phyloP scores from a whole-genome alignment of 2,888 invertebrate species.

The Eumacrocentrus americanus region DNA sequence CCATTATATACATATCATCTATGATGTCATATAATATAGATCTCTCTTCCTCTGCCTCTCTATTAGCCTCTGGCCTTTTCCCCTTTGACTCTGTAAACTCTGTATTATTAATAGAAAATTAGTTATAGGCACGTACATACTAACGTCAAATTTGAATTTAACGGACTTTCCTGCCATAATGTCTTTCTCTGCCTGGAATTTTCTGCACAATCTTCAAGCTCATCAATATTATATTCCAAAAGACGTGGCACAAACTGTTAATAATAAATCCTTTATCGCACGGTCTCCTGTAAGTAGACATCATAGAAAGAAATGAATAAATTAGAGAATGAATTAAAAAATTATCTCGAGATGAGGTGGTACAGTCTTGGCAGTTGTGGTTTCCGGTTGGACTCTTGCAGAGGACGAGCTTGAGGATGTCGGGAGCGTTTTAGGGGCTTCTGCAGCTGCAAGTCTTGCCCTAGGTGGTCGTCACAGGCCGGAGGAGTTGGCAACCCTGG shows the following conservation, averaged over 20 bases:
- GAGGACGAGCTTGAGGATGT: conserved; percentile 77
- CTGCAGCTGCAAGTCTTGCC: conserved; percentile 60
- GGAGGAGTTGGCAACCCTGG: conserved; percentile 78
- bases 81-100: background rate
- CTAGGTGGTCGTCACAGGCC: conserved; percentile 74
- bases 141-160: background rate
- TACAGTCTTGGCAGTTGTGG: conserved; percentile 53
- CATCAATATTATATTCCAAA: no score
- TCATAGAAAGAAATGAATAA: conserved; percentile 32
- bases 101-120: background rate
- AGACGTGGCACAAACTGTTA: background rate
- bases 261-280: background rate
- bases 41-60: background rate
- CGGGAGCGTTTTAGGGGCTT: conserved; percentile 61
- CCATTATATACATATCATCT: no score
- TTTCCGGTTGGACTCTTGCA: conserved; percentile 61
- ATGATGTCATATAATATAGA: background rate
- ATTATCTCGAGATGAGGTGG: conserved; percentile 43
- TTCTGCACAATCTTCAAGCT: background rate
- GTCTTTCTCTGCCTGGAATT: background rate
- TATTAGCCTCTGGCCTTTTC: background rate
- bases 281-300: conserved; percentile 4
- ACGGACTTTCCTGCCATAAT: background rate
- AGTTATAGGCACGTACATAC: background rate
- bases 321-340: background rate